phyloP scores from a whole-genome alignment of 2,888 invertebrate species.

The Papilio gigon region DNA sequence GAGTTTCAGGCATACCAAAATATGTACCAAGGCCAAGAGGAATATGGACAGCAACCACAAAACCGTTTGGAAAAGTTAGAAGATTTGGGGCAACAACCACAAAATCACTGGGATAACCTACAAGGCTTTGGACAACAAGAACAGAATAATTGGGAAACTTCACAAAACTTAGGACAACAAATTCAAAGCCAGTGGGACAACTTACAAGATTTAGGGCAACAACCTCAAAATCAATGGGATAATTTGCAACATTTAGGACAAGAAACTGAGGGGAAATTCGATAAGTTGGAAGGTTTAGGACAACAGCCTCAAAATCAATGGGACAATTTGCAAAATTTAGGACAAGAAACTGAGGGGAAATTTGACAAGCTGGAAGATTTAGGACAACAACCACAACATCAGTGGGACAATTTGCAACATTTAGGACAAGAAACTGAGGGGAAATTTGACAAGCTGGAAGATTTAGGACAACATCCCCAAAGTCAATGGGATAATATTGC shows the following conservation, averaged over 20 bases:
- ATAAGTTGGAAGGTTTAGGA: constrained; percentile 51
- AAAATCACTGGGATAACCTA: constrained; percentile 47
- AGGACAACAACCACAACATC: constrained; percentile 52
- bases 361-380: constrained; percentile 50
- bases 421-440: constrained; percentile 56
- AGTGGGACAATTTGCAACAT: constrained; percentile 52
- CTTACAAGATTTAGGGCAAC: constrained; percentile 54
- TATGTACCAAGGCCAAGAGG: constrained; percentile 46
- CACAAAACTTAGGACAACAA: constrained; percentile 53
- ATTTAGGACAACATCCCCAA: constrained; percentile 53
- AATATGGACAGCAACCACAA: constrained; percentile 48
- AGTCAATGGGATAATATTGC: constrained; percentile 51
- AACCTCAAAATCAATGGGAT: constrained; percentile 48
- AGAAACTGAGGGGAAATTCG: constrained; percentile 48
- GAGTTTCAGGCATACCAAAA: constrained; percentile 46
- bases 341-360: constrained; percentile 49
- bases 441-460: constrained; percentile 49
- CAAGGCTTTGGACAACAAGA: constrained; percentile 51
- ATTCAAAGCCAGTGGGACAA: constrained; percentile 50
- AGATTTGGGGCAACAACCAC: constrained; percentile 50
- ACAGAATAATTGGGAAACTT: constrained; percentile 44
- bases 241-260: constrained; percentile 47
- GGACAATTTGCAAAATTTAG: constrained; percentile 44
- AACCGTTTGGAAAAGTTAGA: constrained; percentile 38
- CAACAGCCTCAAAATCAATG: constrained; percentile 51